Base-by-base conservation (phyloP, 2,113 vertebrate species). In the Entelurus aequoreus region DNA sequence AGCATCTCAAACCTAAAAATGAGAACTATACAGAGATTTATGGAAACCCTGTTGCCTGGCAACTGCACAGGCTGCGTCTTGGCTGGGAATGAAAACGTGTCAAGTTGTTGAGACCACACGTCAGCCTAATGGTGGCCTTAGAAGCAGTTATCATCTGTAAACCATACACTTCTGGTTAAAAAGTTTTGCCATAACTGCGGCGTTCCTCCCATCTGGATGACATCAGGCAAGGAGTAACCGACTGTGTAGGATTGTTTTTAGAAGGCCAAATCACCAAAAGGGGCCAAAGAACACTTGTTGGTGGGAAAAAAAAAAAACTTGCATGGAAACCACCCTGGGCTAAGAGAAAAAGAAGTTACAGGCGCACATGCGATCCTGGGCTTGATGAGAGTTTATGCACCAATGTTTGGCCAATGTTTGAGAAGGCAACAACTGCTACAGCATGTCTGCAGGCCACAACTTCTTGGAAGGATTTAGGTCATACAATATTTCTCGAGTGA, bases 401-500 rank as follows among this genome's bases (percentile, higher is more conserved):
- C 3, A 36, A 57, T 16, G 62, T 62, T 14, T 44, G 60, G 4
- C 1, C 3, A 36, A 57, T 16, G 62, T 62, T 14, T 44, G 60
- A 52, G 46, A 55, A 54, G 64, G 68, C 81, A 85, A 80, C 81
- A 85, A 80, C 81, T 83, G 83, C 66, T 66, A 75, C 72, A 74
- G 50, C 40, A 37, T 36, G 51, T 77, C 82, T 77, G 69, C 65
- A 61, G 76, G 75, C 57, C 68, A 73, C 47, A 35, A 51, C 56
- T 67, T 81, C 79, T 71, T 60, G 60, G 65, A 77, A 74, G 77
- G 79, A 75, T 80, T 72, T 62, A 60, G 73, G 66, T 50, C 68
- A 65, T 38, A 80, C 67, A 68, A 78, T 84, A 75, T 55, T 40
- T 69, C 66, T 65, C 60, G 63, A 60, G 56, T 47, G 69, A 62